phyloP scores from a whole-genome alignment of 2,797 vertebrate species.

The Rhynchotus rufescens region DNA sequence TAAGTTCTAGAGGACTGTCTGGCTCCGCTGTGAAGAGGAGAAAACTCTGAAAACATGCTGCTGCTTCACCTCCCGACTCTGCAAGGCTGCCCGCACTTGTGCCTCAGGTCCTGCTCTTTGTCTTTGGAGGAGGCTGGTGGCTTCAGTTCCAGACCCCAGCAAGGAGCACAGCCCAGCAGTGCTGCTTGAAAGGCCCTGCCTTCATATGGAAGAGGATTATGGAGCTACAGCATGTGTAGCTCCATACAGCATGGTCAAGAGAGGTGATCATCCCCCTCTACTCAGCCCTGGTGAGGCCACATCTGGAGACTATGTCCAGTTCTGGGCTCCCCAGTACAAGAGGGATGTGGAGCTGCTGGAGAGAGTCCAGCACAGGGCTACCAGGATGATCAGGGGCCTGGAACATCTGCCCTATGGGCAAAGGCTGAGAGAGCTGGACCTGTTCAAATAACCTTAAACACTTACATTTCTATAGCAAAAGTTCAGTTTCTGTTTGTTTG shows the following conservation, averaged over 20 bases:
- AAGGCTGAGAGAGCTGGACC: too few species aligned
- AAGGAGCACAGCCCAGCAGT: neutral
- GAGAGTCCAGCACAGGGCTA: too few species aligned
- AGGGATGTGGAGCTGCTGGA: too few species aligned
- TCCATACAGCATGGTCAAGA: too few species aligned
- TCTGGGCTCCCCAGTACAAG: too few species aligned
- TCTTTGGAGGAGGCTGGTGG: neutral
- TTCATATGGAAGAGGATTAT: fast-evolving
- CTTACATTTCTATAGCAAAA: neutral
- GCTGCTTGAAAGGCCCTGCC: neutral
- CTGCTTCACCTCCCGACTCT: neutral
- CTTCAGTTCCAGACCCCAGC: neutral
- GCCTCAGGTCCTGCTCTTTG: neutral
- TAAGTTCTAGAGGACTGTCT: neutral
- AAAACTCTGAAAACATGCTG: neutral
- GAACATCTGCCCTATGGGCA: too few species aligned
- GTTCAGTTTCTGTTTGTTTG: neutral
- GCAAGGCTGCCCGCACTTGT: neutral
- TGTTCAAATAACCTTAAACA: neutral
- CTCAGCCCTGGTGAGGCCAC: too few species aligned
- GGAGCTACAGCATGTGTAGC: neutral
- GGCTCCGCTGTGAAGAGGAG: neutral
- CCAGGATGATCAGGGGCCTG: too few species aligned
- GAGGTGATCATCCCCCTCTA: too few species aligned
- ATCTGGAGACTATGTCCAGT: too few species aligned